phyloP scores from a whole-genome alignment of 2,888 invertebrate genomes.

The Malthinus flaveolus region DNA sequence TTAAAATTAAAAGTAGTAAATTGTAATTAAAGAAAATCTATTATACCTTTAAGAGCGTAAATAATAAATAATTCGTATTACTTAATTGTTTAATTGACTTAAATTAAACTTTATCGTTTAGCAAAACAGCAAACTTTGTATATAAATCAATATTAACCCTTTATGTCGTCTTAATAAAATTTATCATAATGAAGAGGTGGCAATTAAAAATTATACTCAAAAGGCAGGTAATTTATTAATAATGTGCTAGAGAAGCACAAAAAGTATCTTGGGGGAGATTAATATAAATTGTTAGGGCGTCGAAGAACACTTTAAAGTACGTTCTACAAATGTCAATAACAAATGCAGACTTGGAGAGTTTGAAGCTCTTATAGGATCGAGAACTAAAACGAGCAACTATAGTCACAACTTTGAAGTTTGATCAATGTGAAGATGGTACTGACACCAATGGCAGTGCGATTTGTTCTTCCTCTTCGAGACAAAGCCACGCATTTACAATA shows the following conservation, averaged over 20 bases:
- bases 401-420: conserved; percentile 39
- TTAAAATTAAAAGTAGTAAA: too few relatives aligned
- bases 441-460: conserved; percentile 36
- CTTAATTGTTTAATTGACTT: conserved; percentile 18
- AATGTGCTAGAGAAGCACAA: too few relatives aligned
- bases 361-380: conserved; percentile 13
- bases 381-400: conserved; percentile 31
- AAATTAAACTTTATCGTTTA: conserved; percentile 26
- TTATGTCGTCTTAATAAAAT: conserved; percentile 27
- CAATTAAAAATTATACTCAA: conserved; percentile 27
- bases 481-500: conserved; percentile 31
- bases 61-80: conserved; percentile 7
- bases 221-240: conserved; percentile 5
- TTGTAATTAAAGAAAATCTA: background rate
- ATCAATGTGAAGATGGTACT: conserved; percentile 40
- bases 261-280: conserved; percentile 5
- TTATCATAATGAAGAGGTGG: conserved; percentile 25
- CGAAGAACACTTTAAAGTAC: conserved; percentile 12
- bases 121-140: conserved; percentile 22
- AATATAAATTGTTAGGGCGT: conserved; percentile 11
- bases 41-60: conserved; percentile 2
- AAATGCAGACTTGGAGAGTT: conserved; percentile 14
- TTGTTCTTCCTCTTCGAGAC: conserved; percentile 33
- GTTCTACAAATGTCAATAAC: conserved; percentile 17
- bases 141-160: conserved; percentile 31